Evolutionary conservation across 2,797 vertebrate species (phyloP).

Genomic region (Tamandua tetradactyla): DNA sequence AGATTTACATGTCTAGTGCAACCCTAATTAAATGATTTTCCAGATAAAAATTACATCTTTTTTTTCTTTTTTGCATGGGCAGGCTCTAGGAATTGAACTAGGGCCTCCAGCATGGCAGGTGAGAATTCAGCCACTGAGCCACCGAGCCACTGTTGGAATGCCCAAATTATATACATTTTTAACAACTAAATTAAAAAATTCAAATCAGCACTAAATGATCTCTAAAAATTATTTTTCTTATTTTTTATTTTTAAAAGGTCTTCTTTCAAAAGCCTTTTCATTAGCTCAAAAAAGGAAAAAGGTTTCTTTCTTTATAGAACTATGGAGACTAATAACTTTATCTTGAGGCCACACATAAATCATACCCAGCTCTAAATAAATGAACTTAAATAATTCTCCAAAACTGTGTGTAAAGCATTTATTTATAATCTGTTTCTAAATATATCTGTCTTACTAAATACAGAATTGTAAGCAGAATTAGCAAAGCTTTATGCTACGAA

Average conservation of each 20-base stretch:
- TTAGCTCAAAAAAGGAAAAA: neutral
- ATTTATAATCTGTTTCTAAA: neutral
- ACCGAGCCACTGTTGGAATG: too few relatives aligned
- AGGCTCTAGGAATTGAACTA: too few relatives aligned
- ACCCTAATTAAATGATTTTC: neutral
- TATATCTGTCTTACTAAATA: neutral
- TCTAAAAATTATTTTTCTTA: too few relatives aligned
- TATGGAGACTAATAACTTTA: neutral
- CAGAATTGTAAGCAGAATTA: neutral
- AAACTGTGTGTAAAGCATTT: neutral
- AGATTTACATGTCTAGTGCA: neutral
- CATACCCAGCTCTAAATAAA: neutral
- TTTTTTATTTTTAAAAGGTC: too few relatives aligned
- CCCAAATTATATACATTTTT: slow-evolving; percentile 51
- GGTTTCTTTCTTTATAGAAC: slow-evolving; percentile 5
- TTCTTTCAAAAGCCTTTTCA: neutral
- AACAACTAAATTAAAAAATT: slow-evolving; percentile 28
- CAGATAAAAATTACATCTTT: too few relatives aligned
- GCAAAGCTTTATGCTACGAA: neutral
- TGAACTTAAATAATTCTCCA: neutral
- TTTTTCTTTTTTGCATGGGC: too few relatives aligned
- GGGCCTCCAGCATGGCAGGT: too few relatives aligned
- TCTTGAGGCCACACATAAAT: neutral
- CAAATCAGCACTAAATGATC: neutral
- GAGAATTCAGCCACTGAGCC: too few relatives aligned